phyloP scores from a whole-genome alignment of 1,140 invertebrate species.

The Drosophila setifemur region DNA sequence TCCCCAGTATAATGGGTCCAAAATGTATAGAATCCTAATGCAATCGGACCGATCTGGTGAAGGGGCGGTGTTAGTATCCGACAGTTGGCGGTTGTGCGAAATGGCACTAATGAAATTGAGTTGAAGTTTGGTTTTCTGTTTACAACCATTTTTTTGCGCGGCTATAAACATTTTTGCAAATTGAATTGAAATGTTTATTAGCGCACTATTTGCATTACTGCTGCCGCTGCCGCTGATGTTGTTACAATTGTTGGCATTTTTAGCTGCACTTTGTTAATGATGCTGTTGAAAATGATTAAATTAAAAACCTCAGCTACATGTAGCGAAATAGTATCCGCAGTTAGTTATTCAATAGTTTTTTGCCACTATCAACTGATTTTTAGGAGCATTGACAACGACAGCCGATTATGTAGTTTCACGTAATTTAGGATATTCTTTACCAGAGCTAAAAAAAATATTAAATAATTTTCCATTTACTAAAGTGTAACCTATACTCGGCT shows the following conservation, averaged over 20 bases:
- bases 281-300: slow-evolving; percentile 59
- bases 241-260: slow-evolving; percentile 15
- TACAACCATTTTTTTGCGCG: slow-evolving; percentile 16
- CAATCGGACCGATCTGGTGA: slow-evolving; percentile 3
- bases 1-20: neutral
- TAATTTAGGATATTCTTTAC: no score
- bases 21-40: slow-evolving; percentile 30
- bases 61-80: neutral
- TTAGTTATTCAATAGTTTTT: no score
- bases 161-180: slow-evolving; percentile 65
- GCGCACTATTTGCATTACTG: slow-evolving; percentile 41
- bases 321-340: no score
- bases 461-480: no score
- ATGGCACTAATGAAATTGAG: slow-evolving; percentile 72
- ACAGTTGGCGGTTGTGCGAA: slow-evolving; percentile 24
- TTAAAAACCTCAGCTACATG: slow-evolving; percentile 32
- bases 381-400: no score
- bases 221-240: slow-evolving; percentile 46
- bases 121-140: slow-evolving; percentile 73
- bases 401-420: no score
- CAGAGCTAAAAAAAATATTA: no score
- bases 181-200: slow-evolving; percentile 80
- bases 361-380: no score
- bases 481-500: no score
- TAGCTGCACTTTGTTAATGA: slow-evolving; percentile 58